Percentiles rank a stretch among this genome's conserved stretches.
phyloP scores from a whole-genome alignment of 2,797 vertebrate species.

The Spea hammondii region DNA sequence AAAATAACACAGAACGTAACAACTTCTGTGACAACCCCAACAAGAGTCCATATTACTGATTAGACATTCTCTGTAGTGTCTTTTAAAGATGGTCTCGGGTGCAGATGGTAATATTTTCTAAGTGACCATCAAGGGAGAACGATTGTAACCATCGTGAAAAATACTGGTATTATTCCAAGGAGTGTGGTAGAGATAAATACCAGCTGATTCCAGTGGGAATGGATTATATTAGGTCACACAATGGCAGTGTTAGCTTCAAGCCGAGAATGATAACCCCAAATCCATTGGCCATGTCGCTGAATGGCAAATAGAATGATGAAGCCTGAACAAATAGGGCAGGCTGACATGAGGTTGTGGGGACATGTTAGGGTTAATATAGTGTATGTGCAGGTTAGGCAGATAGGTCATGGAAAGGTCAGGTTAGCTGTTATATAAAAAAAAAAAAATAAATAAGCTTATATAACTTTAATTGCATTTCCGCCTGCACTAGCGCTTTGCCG shows the following conservation, averaged over 20 bases:
- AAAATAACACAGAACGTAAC: neutral
- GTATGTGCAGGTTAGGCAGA: too few species aligned
- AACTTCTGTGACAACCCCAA: neutral
- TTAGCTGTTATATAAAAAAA: too few species aligned
- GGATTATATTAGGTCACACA: neutral
- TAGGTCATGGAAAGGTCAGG: too few species aligned
- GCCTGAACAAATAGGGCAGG: too few species aligned
- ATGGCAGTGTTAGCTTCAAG: neutral
- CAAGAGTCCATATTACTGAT: neutral
- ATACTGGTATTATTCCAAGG: neutral
- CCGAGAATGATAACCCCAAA: neutral
- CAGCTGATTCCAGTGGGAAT: neutral
- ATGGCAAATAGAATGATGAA: conserved; percentile 10
- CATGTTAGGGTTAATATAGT: too few species aligned
- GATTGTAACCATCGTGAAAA: neutral
- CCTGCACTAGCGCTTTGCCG: too few species aligned
- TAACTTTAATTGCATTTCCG: too few species aligned
- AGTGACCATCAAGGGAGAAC: neutral
- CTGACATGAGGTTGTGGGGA: too few species aligned
- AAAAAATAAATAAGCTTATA: too few species aligned
- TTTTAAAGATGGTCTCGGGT: neutral
- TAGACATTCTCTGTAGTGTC: neutral
- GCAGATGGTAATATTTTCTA: neutral
- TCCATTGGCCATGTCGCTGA: neutral
- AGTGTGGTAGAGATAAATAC: neutral